Percentiles rank a stretch among this genome's conserved stretches.
Evolutionary conservation across 2,888 invertebrate genomes (phyloP).

Genomic region (Stegana nigrithorax): DNA sequence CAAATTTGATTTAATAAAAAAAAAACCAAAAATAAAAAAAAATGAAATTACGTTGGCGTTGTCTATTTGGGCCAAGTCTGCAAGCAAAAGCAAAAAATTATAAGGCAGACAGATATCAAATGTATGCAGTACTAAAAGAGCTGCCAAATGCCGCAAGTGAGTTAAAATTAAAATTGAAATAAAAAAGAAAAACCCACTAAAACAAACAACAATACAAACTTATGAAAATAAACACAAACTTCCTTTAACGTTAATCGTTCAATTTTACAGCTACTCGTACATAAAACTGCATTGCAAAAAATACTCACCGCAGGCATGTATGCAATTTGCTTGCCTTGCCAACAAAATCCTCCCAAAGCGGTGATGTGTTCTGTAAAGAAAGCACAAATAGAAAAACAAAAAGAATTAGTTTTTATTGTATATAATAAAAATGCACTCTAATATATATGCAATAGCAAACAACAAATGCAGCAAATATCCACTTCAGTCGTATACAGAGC

Average conservation of each 20-base stretch:
- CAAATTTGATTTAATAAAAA: neutral
- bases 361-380: constrained; percentile 83
- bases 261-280: too few species aligned
- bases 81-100: constrained; percentile 5
- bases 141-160: neutral
- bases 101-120: constrained; percentile 2
- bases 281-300: neutral
- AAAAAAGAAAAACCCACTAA: too few species aligned
- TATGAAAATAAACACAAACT: neutral
- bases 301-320: constrained; percentile 88
- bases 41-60: constrained; percentile 36
- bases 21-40: neutral
- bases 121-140: neutral
- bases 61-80: constrained; percentile 52
- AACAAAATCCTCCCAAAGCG: constrained; percentile 95
- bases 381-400: constrained; percentile 12
- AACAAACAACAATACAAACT: too few species aligned
- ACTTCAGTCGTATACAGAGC: too few species aligned
- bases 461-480: neutral
- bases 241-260: neutral
- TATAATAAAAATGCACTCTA: neutral
- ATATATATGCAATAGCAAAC: neutral
- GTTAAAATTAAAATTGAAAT: too few species aligned
- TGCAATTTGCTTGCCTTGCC: constrained; percentile 95
- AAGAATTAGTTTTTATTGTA: neutral